Base-by-base conservation (phyloP, 2,888 invertebrate species). In the Alviniconcha strummeri region DNA sequence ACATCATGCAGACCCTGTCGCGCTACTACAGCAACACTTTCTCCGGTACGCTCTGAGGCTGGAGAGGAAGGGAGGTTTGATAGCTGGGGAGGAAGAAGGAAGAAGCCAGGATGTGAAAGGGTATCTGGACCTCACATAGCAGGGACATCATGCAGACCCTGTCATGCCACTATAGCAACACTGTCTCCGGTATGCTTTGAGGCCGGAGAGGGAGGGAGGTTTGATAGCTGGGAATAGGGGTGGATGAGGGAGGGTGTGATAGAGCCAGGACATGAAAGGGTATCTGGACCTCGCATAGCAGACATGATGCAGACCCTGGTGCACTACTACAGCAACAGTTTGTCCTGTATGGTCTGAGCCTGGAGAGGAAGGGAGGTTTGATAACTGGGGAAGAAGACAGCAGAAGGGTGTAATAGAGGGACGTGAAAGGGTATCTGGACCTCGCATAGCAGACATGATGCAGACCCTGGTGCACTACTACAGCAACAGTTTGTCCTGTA, bases 121-220 rank as follows among this genome's bases (percentile, higher is more conserved):
- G 36, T 36, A 36, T 36, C 36, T 92, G 92, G 91, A 98, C 98
- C 0, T 98, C 98, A 0, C 98, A 98, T 94, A 98, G 99, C 85
- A 97, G 98, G 91, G 99, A 99, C 92, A 98, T 99, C 83, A 98
- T 99, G 97, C 99, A 99, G 94, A 99, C 99, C 0, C 94, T 99
- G 13, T 98, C 99, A 88, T 95, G 99, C 85, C 99, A 99, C 94
- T 99, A 98, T 93, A 98, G 98, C 91, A 99, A 99, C 92, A 98
- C 98, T 0, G 99, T 99, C 93, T 95, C 95, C 86, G 95, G 95
- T 95, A 77, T 60, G 1, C 36, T 17, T 36, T 19, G 7, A 75
- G 11, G 17, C 13, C 13, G 75, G 15, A 52, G 17, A 17, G 75
- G 75, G 15, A 11, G 36, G 60, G 60, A 60, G 9, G 13, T 60